Base-by-base conservation (phyloP, 2,113 vertebrate genomes). In the Motacilla tschutschensis region DNA sequence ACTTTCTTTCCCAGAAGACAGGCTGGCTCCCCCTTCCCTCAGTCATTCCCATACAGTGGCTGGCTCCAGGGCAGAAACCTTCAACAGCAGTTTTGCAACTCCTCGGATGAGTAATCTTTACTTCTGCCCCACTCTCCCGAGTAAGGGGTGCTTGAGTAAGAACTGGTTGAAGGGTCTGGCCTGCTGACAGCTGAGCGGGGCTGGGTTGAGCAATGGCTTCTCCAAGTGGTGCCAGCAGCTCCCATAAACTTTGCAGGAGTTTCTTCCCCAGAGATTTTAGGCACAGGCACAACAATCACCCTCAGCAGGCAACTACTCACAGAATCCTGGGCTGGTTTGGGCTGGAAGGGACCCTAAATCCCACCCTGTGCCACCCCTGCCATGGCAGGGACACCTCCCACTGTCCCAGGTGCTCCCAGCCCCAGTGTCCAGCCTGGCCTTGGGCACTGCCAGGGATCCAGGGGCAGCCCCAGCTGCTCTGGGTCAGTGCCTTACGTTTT, bases 81-180 rank as follows among this genome's bases (percentile, higher is more conserved):
- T 87, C 35, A 72, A 8, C 36, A 25, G 54, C 19, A 33, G 28
- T 93, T 89, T 88, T 93, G 88, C 82, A 94, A 93, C 72, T 82
- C 54, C 67, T 57, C 3, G 1, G 21, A 53, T 92, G 87, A 92
- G 53, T 74, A 77, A 91, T 81, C 75, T 22, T 65, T 14, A 14
- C 91, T 92, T 79, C 12, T 91, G 91, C 73, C 93, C 90, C 74
- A 91, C 66, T 93, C 83, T 29, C 73, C 48, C 24, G 80, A 69
- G 53, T 25, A 33, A 72, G 83, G 70, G 66, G 29, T 65, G 33
- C 77, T 93, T 75, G 29, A 80, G 83, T 46, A 91, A 86, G 80
- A 91, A 81, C 17, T 85, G 83, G 90, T 72, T 31, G 85, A 92
- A 91, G 83, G 83, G 74, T 87, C 83, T 87, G 94, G 91, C 29